Evolutionary conservation across 2,888 invertebrate genomes (phyloP).

Genomic region (Crossocerus cetratus): DNA sequence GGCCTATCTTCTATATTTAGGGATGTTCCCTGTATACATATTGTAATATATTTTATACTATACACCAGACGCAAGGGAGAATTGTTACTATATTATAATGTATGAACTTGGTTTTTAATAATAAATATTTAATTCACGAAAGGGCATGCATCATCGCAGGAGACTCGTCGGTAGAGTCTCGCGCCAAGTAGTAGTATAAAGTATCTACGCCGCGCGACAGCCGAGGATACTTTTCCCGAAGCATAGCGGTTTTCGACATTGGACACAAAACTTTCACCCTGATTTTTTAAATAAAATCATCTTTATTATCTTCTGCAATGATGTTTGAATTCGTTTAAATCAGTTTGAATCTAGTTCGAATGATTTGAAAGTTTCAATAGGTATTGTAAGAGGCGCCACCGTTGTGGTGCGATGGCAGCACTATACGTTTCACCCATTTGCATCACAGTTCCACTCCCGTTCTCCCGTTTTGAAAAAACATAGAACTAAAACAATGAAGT

Average conservation of each 20-base stretch:
- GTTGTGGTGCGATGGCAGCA: too few species aligned
- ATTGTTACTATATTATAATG: constrained; percentile 65
- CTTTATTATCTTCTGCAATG: too few species aligned
- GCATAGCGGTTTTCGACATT: background rate
- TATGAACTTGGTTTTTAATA: constrained; percentile 62
- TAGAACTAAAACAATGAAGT: background rate
- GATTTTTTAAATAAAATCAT: background rate
- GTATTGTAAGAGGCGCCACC: too few species aligned
- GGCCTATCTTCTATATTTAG: constrained; percentile 60
- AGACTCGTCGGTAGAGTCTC: too few species aligned
- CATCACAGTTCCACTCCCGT: background rate
- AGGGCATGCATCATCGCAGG: background rate
- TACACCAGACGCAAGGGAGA: constrained; percentile 61
- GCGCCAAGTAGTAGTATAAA: too few species aligned
- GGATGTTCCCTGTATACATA: constrained; percentile 64
- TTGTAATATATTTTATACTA: constrained; percentile 75
- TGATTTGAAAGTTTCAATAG: too few species aligned
- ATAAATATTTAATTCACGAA: constrained; percentile 61
- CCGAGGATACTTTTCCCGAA: too few species aligned
- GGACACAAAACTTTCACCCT: background rate
- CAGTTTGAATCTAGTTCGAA: too few species aligned
- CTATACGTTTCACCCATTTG: too few species aligned
- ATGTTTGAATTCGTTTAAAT: too few species aligned
- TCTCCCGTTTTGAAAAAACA: background rate
- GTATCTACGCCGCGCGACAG: too few species aligned